A percentile compares a stretch with the other conserved stretches of the same genome.
Conservation (phyloP, 2,797 vertebrate genomes). For the Alosa sapidissima region DNA sequence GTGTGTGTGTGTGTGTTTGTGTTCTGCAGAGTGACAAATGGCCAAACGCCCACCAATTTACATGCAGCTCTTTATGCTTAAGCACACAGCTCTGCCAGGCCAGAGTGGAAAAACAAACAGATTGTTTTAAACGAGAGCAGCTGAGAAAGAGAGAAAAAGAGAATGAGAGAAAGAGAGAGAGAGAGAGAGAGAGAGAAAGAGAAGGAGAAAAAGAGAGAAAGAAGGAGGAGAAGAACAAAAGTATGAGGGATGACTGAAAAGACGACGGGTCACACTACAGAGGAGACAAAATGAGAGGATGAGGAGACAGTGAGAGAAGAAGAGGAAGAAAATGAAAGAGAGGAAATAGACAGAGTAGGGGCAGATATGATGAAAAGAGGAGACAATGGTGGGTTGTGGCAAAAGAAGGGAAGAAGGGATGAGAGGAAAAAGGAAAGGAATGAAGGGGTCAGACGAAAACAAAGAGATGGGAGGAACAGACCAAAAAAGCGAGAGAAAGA, state of each 20-base stretch:
- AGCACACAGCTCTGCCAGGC: neutral
- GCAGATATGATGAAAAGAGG: neutral
- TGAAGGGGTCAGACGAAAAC: neutral
- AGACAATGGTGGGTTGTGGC: neutral
- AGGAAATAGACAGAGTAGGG: neutral
- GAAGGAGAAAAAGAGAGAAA: neutral
- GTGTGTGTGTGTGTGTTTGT: neutral
- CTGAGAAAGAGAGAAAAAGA: neutral
- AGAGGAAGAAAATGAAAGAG: neutral
- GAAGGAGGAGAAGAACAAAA: neutral
- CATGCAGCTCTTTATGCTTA: neutral
- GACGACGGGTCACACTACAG: neutral
- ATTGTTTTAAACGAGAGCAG: neutral
- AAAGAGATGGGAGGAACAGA: neutral
- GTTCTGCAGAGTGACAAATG: neutral
- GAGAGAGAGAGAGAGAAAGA: neutral
- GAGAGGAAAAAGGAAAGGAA: neutral
- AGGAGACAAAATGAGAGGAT: neutral
- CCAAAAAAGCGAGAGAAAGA: neutral
- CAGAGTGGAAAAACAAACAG: neutral
- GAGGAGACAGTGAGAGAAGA: neutral
- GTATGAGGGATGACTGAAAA: neutral
- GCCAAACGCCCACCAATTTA: no score
- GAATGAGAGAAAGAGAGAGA: neutral
- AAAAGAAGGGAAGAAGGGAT: neutral